Base-by-base conservation (phyloP, 1,140 invertebrate species). In the Brachystomella parvula region DNA sequence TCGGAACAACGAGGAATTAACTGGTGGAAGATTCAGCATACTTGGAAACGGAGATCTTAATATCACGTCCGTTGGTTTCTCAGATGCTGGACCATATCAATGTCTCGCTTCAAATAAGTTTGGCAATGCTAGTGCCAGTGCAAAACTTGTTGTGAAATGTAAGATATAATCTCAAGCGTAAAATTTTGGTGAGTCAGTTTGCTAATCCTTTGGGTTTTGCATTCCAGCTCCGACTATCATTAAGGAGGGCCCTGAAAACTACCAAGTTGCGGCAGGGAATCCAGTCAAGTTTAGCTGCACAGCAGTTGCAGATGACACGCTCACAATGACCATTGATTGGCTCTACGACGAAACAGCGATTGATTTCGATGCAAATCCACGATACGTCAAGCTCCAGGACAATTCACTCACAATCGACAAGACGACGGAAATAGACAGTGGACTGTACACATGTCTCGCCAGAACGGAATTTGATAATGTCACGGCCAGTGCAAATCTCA, bases 71-170 rank as follows among this genome's bases (percentile, higher is more conserved):
- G 89, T 95, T 0, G 85, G 84, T 44, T 91, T 90, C 75, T 82
- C 86, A 12, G 94, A 97, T 78, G 85, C 85, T 19, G 96, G 94
- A 17, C 82, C 85, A 29, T 99, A 97, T 77, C 87, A 85, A 9
- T 99, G 96, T 78, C 85, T 87, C 77, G 96, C 96, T 0, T 82
- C 84, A 57, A 99, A 99, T 78, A 96, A 94, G 78, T 90, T 96
- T 75, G 94, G 93, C 2, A 81, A 85, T 69, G 85, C 84, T 9
- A 81, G 85, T 29, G 90, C 88, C 0, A 84, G 82, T 31, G 94
- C 90, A 2, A 84, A 81, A 1, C 78, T 97, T 19, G 79, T 83
- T 49, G 91, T 97, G 0, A 96, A 92, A 82, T 83, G 86, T 88
- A 76, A 80, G 79, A 56, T n/a, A n/a, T n/a, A n/a, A n/a, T n/a